Percentiles rank a stretch among this genome's conserved stretches.
Conservation (phyloP, 2,888 invertebrate genomes). For the Tinea trinotella region DNA sequence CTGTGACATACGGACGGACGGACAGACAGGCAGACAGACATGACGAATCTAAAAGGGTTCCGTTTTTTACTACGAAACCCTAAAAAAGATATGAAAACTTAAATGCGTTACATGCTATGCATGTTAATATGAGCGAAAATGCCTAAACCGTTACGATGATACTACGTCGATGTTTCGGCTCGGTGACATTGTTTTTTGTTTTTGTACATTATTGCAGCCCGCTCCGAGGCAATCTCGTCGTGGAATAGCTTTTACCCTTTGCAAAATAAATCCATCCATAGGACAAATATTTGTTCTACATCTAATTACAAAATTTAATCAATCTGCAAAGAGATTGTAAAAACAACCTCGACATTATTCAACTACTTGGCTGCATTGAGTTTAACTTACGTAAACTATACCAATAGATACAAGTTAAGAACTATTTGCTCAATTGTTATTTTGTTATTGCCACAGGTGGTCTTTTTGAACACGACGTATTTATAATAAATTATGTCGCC, state of each 20-base stretch:
- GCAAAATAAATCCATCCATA: neutral
- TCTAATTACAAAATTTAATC: slow-evolving; percentile 10
- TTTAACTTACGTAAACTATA: slow-evolving; percentile 10
- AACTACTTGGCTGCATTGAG: neutral
- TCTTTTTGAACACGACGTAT: neutral
- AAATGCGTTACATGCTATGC: too few relatives aligned
- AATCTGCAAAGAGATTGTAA: slow-evolving; percentile 9
- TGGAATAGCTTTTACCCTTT: neutral
- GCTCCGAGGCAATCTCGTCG: neutral
- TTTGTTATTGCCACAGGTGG: slow-evolving; percentile 16
- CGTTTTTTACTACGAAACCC: too few relatives aligned
- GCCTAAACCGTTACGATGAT: neutral
- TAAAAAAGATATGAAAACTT: too few relatives aligned
- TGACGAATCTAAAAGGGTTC: too few relatives aligned
- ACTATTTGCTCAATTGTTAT: slow-evolving; percentile 15
- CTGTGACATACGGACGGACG: too few relatives aligned
- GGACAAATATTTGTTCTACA: neutral
- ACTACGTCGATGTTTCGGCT: neutral
- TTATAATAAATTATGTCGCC: slow-evolving; percentile 8
- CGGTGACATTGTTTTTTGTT: neutral
- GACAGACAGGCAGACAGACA: too few relatives aligned
- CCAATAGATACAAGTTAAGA: neutral
- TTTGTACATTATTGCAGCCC: neutral
- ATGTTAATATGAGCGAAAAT: too few relatives aligned
- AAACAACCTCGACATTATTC: slow-evolving; percentile 12